phyloP scores from a whole-genome alignment of 2,888 invertebrate species.

The Busseola fusca region DNA sequence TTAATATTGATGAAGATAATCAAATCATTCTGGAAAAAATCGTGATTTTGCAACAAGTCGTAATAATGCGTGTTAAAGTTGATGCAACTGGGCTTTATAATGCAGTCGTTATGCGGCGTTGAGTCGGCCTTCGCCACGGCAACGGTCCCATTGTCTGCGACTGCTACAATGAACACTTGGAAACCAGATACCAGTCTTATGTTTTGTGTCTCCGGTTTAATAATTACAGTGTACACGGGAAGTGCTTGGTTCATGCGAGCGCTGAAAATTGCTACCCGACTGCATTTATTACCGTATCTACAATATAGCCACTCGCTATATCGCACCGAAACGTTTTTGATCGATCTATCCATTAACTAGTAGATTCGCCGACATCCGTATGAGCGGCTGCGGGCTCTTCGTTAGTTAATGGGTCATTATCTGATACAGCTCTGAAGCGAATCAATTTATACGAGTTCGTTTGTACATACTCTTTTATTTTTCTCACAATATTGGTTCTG shows the following conservation, averaged over 20 bases:
- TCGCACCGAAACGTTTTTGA: constrained; percentile 58
- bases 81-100: constrained; percentile 69
- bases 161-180: constrained; percentile 83
- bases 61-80: constrained; percentile 70
- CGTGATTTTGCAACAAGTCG: constrained; percentile 57
- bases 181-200: constrained; percentile 85
- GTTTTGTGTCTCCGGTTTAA: constrained; percentile 76
- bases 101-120: constrained; percentile 83
- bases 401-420: constrained; percentile 69
- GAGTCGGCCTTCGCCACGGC: constrained; percentile 86
- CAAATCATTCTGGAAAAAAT: constrained; percentile 49
- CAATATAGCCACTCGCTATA: constrained; percentile 24
- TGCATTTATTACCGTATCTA: constrained; percentile 39
- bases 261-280: constrained; percentile 40
- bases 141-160: constrained; percentile 81
- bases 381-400: constrained; percentile 66
- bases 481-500: constrained; percentile 1
- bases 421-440: constrained; percentile 41
- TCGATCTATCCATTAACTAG: constrained; percentile 69
- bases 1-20: constrained; percentile 46
- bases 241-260: constrained; percentile 64
- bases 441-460: constrained; percentile 21
- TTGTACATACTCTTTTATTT: background rate
- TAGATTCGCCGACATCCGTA: constrained; percentile 68
- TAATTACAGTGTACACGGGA: constrained; percentile 74